Conservation (phyloP, 1,140 invertebrate genomes). For the Phortica variegata region DNA sequence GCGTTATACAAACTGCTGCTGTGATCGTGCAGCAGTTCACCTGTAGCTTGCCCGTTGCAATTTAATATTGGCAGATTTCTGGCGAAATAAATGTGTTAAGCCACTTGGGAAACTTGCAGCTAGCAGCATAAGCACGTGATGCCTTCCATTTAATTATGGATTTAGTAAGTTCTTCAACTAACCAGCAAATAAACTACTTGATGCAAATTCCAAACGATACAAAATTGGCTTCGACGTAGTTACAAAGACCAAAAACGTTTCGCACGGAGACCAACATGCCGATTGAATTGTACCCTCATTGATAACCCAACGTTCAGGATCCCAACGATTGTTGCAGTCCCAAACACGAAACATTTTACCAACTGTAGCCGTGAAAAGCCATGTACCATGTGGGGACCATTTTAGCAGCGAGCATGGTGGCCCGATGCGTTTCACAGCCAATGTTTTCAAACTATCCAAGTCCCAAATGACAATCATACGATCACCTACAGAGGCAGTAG, state of each 20-base stretch:
- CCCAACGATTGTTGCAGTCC: constrained; percentile 71
- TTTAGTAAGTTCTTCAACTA: no score
- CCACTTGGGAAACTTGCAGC: no score
- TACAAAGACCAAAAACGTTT: constrained; percentile 73
- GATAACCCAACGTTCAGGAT: constrained; percentile 78
- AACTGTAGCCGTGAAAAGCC: constrained; percentile 78
- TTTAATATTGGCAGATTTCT: no score
- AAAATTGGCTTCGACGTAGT: constrained; percentile 72
- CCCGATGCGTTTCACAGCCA: constrained; percentile 69
- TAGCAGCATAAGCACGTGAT: no score
- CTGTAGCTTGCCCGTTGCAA: no score
- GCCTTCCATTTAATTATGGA: no score
- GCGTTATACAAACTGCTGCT: no score
- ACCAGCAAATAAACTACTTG: constrained; percentile 24
- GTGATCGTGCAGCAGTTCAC: no score
- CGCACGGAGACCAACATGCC: constrained; percentile 80
- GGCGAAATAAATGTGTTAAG: no score
- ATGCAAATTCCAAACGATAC: constrained; percentile 67
- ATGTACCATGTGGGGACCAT: constrained; percentile 75
- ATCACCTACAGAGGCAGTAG: constrained; percentile 75
- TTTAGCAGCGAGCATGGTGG: constrained; percentile 72
- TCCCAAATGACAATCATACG: constrained; percentile 81
- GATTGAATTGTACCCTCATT: constrained; percentile 68
- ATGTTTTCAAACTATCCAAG: constrained; percentile 68
- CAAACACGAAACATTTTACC: constrained; percentile 75